Conservation (phyloP, 2,888 invertebrate species). For the Macrosoma leucophasiata region DNA sequence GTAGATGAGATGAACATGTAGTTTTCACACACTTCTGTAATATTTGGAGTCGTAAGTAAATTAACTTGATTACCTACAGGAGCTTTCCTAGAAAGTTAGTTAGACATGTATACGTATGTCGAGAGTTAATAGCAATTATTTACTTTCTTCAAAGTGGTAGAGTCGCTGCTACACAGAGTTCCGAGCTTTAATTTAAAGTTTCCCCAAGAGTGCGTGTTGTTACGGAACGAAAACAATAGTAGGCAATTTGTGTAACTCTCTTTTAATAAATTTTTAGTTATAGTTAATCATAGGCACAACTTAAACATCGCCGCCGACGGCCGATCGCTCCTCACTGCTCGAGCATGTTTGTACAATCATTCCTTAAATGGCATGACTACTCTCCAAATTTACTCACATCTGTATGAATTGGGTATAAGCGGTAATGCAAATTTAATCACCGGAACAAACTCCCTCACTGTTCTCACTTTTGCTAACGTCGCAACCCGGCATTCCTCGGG, state of each 20-base stretch:
- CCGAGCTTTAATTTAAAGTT: constrained; percentile 48
- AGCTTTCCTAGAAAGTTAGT: too few relatives aligned
- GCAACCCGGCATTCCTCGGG: constrained; percentile 52
- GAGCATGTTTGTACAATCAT: constrained; percentile 67
- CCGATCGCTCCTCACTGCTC: constrained; percentile 70
- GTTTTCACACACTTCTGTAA: too few relatives aligned
- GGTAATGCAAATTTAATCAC: constrained; percentile 63
- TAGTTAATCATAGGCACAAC: constrained; percentile 48
- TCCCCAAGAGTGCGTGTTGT: constrained; percentile 36
- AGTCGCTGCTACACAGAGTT: constrained; percentile 35
- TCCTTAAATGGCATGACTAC: constrained; percentile 65
- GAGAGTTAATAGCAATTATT: constrained; percentile 23
- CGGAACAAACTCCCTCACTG: constrained; percentile 49
- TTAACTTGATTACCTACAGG: too few relatives aligned
- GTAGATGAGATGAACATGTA: too few relatives aligned
- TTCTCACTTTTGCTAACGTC: constrained; percentile 60
- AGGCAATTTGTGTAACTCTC: constrained; percentile 25
- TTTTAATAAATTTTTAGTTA: constrained; percentile 14
- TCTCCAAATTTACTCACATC: constrained; percentile 59
- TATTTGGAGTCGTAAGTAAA: too few relatives aligned
- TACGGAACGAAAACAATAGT: constrained; percentile 28
- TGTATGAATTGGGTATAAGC: constrained; percentile 60
- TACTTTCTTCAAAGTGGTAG: constrained; percentile 38
- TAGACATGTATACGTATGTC: too few relatives aligned
- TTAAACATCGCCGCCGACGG: constrained; percentile 53